Base-by-base conservation (phyloP, 2,797 vertebrate genomes). In the Halcyon badia region DNA sequence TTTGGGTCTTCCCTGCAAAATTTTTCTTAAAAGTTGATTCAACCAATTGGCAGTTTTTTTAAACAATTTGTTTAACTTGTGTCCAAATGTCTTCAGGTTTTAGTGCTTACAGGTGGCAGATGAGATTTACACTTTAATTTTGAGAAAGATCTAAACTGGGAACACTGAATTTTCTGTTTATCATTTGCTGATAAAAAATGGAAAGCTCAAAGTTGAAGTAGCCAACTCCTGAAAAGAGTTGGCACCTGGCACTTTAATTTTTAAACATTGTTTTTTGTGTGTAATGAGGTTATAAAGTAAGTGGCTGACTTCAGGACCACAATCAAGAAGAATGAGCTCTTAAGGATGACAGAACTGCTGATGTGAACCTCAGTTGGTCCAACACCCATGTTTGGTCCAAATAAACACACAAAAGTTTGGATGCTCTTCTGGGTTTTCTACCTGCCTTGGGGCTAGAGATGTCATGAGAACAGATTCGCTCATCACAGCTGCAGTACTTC, bases 41-140 rank as follows among this genome's bases (percentile, higher is more conserved):
- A 86, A 93, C 39, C 35, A 75, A 87, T 1, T 97, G 95, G 77
- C 91, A 93, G 70, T 58, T 30, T 95, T 76, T 91, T 96, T 57
- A 58, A 95, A 80, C 80, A 87, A 89, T 93, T 93, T 89, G 62
- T 77, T 90, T 68, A 85, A 85, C 93, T 95, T 80, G 48, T 94
- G 90, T 96, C 91, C 95, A 97, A 96, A 95, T 90, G 68, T 97
- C 95, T 97, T 95, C 96, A 97, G 96, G 96, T 96, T 97, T 96
- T 96, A 97, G 96, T 96, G 95, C 93, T 92, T 97, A 97, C 96
- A 96, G 97, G 94, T 97, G 96, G 93, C 91, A 89, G 71, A 94
- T 94, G 42, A 95, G 91, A 97, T 97, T 97, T 97, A 97, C 75
- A 90, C 84, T 95, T 97, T 92, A 96, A 96, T 97, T 97, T 95